Percentiles rank a stretch among this genome's conserved stretches.
Conservation (phyloP, 23 tunicate species). For the Oikopleura dioica region DNA sequence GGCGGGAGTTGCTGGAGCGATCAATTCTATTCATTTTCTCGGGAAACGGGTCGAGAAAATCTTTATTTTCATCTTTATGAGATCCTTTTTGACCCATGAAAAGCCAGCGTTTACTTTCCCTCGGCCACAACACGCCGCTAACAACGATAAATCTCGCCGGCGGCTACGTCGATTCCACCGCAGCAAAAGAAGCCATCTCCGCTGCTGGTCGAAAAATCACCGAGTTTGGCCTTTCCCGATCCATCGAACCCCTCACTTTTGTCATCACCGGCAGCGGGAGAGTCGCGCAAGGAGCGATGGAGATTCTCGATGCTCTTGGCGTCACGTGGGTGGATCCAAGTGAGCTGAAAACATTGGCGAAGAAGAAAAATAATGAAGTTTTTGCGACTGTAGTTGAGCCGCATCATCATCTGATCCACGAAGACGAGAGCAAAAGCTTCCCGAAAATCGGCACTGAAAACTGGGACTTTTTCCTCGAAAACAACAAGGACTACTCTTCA, state of each 20-base stretch:
- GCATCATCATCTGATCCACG: constrained; percentile 64
- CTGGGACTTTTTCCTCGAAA: not conserved
- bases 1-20: constrained; percentile 65
- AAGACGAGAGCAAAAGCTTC: constrained; percentile 25
- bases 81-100: not conserved
- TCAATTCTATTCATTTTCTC: not conserved
- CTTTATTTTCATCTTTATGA: not conserved
- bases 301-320: not conserved
- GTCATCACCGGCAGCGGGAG: constrained; percentile 88
- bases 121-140: constrained; percentile 7
- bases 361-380: constrained; percentile 34
- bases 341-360: constrained; percentile 61
- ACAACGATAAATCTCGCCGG: not conserved
- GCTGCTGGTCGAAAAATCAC: constrained; percentile 88
- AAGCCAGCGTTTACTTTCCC: not conserved
- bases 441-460: not conserved
- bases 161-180: constrained; percentile 71
- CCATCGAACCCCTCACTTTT: constrained; percentile 79
- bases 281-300: constrained; percentile 53
- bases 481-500: not conserved
- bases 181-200: constrained; percentile 86
- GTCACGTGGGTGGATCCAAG: constrained; percentile 49
- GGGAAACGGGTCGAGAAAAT: not conserved
- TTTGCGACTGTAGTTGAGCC: constrained; percentile 75
- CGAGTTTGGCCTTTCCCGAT: constrained; percentile 48